Base-by-base conservation (phyloP, 2,888 invertebrate species). In the Lysandra bellargus region DNA sequence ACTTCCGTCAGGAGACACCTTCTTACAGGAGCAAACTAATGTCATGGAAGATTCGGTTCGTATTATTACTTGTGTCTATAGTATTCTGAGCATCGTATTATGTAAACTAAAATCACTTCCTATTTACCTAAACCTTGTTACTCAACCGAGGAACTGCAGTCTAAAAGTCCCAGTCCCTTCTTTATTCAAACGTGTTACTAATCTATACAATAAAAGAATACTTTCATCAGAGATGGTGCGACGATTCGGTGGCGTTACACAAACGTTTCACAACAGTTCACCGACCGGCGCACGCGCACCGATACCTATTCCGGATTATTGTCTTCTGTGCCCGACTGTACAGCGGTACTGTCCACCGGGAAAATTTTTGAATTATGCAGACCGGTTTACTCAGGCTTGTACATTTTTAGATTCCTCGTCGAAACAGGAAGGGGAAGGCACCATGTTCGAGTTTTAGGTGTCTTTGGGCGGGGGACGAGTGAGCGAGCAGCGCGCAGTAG, bases 261-360 rank as follows among this genome's bases (percentile, higher is more conserved):
- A 73, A 73, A 74, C 74, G 74, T 78, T 78, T 78, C 94, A 92
- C 93, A 94, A 94, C 91, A 89, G 94, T 90, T 93, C 93, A 87
- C 86, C 88, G 93, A 90, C 93, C 94, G 93, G 89, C 94, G 93
- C 94, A 90, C 93, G 93, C 93, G 89, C 94, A 94, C 93, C 91
- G 90, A 94, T 94, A 92, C 94, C 92, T 94, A 94, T 94, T 93
- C 93, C 84, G 86, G 87, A 86, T 90, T 91, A 93, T 93, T 93
- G 93, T 93, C 89, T 90, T 90, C n/a, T 44, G 44, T 74, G 4
- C 64, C 64, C 9, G 64, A 30, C 30, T 30, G 30, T 64, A 64
- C 64, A 30, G 64, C 64, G 23, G 64, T 64, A 64, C 64, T 30
- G 64, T 12, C 64, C 30, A 30, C 64, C 12, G 12, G 30, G 30